Conservation (phyloP, 2,113 vertebrate species). For the Austrofundulus limnaeus region DNA sequence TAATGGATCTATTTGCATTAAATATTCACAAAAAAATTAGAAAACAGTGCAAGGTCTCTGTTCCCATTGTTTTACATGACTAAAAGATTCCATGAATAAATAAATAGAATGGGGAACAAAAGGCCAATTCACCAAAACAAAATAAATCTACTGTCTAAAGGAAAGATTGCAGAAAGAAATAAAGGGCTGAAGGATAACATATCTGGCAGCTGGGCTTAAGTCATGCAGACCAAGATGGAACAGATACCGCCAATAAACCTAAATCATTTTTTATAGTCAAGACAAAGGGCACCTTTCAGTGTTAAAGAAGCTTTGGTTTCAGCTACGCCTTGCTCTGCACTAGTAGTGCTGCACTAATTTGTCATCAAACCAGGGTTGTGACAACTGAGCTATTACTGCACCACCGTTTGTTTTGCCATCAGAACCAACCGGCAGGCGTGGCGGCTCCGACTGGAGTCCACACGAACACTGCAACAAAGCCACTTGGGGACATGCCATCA, state of each 20-base stretch:
- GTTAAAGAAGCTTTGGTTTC: conserved; percentile 54
- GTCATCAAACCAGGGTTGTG: conserved; percentile 66
- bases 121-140: conserved; percentile 30
- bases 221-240: conserved; percentile 39
- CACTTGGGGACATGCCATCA: conserved; percentile 48
- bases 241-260: conserved; percentile 58
- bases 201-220: conserved; percentile 35
- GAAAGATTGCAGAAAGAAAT: conserved; percentile 2
- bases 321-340: conserved; percentile 45
- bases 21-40: conserved; percentile 15
- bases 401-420: conserved; percentile 73
- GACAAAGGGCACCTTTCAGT: conserved; percentile 69
- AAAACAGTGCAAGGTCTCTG: conserved; percentile 11
- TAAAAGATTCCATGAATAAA: conserved; percentile 6
- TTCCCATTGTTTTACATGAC: neutral
- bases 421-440: conserved; percentile 61
- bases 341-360: conserved; percentile 70
- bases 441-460: conserved; percentile 44
- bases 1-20: conserved; percentile 12
- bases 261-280: conserved; percentile 59
- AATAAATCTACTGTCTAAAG: conserved; percentile 4
- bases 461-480: conserved; percentile 33
- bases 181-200: conserved; percentile 16
- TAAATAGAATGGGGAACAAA: conserved; percentile 28
- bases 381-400: conserved; percentile 76